phyloP scores from a whole-genome alignment of 35 echinoderm and acorn worm species.

The Stichopus chloronotus region DNA sequence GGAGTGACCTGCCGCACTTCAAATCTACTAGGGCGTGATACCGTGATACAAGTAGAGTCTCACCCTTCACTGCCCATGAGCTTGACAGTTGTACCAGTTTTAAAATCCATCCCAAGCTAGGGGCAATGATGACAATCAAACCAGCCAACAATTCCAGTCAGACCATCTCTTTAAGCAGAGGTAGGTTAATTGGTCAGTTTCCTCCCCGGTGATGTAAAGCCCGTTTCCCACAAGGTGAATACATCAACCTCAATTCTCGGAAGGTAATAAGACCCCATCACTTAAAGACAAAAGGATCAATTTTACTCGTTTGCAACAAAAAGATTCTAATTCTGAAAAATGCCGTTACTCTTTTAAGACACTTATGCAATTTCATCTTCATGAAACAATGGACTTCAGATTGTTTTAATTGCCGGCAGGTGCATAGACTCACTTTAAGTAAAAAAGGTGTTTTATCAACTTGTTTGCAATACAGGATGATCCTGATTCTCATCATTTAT shows the following conservation, averaged over 20 bases:
- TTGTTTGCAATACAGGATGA: too few relatives aligned
- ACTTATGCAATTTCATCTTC: too few relatives aligned
- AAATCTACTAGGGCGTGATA: neutral
- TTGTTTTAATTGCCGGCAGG: too few relatives aligned
- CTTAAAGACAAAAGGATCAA: too few relatives aligned
- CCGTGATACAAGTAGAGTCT: slow-evolving; percentile 9
- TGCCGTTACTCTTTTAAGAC: too few relatives aligned
- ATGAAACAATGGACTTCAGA: too few relatives aligned
- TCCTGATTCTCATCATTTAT: too few relatives aligned
- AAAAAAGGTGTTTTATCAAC: neutral
- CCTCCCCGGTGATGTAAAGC: neutral
- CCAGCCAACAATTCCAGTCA: slow-evolving; percentile 14
- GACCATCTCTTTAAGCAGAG: neutral
- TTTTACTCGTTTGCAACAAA: neutral
- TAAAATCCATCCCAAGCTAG: slow-evolving; percentile 1
- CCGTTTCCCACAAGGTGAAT: too few relatives aligned
- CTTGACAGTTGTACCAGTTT: neutral
- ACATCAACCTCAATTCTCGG: too few relatives aligned
- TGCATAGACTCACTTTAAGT: too few relatives aligned
- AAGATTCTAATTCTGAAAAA: neutral
- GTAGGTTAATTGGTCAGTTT: slow-evolving; percentile 5
- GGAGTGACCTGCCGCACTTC: neutral
- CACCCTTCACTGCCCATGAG: neutral
- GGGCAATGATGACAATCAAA: neutral
- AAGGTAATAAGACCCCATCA: too few relatives aligned